phyloP scores from a whole-genome alignment of 1,140 invertebrate genomes.

The Nylanderia fulva region DNA sequence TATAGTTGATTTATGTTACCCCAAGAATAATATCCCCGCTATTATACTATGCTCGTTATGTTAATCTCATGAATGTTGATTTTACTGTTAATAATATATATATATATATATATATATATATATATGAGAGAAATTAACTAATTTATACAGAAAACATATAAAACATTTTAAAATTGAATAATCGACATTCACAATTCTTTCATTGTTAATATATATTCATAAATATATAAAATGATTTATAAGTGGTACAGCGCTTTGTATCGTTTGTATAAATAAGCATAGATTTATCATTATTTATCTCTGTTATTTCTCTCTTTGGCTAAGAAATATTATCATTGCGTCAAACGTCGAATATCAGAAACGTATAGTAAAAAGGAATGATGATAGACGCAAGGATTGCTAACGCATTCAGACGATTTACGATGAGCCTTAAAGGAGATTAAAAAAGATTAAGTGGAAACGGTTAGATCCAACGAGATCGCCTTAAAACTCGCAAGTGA shows the following conservation, averaged over 20 bases:
- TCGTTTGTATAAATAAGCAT: background rate
- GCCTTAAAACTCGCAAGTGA: constrained; percentile 60
- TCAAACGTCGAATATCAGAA: background rate
- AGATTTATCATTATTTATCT: background rate
- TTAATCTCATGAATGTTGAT: constrained; percentile 40
- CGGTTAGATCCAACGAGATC: constrained; percentile 42
- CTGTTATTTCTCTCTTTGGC: background rate
- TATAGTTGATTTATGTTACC: background rate
- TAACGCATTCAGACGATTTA: constrained; percentile 37
- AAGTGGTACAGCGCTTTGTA: background rate
- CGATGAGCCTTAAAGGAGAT: constrained; percentile 18
- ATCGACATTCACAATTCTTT: background rate
- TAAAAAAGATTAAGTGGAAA: constrained; percentile 21
- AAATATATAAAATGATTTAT: background rate
- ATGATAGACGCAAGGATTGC: constrained; percentile 22
- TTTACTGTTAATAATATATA: constrained; percentile 6
- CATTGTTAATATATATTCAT: background rate
- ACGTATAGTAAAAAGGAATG: constrained; percentile 4
- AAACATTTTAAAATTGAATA: background rate
- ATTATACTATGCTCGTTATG: constrained; percentile 11
- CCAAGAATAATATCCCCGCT: constrained; percentile 36
- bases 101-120: constrained; percentile 13
- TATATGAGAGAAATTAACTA: background rate
- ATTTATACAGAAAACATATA: background rate
- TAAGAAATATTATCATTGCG: background rate